Base-by-base conservation (phyloP, 2,797 vertebrate genomes). In the Danio albolineatus region DNA sequence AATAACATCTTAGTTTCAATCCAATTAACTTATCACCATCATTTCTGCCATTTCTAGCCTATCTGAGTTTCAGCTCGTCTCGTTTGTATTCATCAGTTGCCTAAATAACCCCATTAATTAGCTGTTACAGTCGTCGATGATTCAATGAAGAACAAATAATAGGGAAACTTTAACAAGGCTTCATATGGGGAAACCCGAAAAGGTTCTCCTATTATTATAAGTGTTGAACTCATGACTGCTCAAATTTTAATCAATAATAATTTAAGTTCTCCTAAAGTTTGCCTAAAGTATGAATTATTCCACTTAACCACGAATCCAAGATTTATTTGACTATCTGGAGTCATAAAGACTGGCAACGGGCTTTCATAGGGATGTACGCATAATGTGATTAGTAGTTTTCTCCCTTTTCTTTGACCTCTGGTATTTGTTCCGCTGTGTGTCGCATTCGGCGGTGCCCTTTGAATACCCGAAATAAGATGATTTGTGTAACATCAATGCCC, bases 401-500 rank as follows among this genome's bases (percentile, higher is more conserved):
- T 16, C 41, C 85, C 75, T 84, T 72, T 72, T 67, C 48, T 54
- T 79, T 61, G 75, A 73, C 61, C 71, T 87, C 72, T 85, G 82
- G 69, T 88, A 85, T 87, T 91, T 90, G 92, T 92, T 89, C 85
- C 89, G 91, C 90, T 86, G 88, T 84, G 91, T 89, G 87, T 73
- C 89, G 90, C 92, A 89, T 92, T 90, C 89, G 90, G 85, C 80
- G 82, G 84, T 79, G 82, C 72, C 86, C 83, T 89, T 80, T 89
- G 90, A 90, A 88, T 91, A 81, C 81, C 83, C 87, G 86, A 89
- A 91, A 89, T 93, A 91, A 92, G 92, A 93, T 93, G 91, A 91
- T 92, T 92, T 89, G 87, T 88, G 73, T n/a, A 77, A 93, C 92
- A 94, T 93, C 93, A 95, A 94, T 93, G 93, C 91, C 73, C 85